Evolutionary conservation across 2,113 vertebrate species (phyloP).

Genomic region (Lucifuga dentata): DNA sequence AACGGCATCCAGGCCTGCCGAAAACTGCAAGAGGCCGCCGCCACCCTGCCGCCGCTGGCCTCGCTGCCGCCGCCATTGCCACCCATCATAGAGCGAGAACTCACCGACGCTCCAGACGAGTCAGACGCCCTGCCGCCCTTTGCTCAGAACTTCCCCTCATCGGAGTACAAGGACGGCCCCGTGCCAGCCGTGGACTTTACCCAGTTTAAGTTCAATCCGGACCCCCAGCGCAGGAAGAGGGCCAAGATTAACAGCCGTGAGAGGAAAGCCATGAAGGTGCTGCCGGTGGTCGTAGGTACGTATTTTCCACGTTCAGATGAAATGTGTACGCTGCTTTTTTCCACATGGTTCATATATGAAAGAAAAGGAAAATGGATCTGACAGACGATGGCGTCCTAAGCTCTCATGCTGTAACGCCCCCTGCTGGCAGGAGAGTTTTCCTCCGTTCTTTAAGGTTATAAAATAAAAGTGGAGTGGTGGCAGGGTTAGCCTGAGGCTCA

Average conservation of each 20-base stretch:
- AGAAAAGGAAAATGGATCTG: too few species aligned
- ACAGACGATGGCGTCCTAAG: too few species aligned
- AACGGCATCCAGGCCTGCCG: constrained; percentile 80
- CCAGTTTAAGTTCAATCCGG: constrained; percentile 73
- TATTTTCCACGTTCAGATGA: constrained; percentile 5
- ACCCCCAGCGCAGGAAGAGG: constrained; percentile 72
- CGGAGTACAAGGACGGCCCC: constrained; percentile 58
- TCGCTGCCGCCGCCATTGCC: constrained; percentile 73
- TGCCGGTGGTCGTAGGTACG: constrained; percentile 95
- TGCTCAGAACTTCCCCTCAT: constrained; percentile 31
- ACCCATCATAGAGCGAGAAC: constrained; percentile 69
- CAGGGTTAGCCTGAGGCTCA: too few species aligned
- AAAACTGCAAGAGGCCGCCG: constrained; percentile 74
- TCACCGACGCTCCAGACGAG: constrained; percentile 47
- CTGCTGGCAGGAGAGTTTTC: too few species aligned
- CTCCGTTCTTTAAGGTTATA: too few species aligned
- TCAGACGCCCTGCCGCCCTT: constrained; percentile 44
- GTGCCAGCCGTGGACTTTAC: constrained; percentile 81
- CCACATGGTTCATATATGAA: too few species aligned
- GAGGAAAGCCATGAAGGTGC: constrained; percentile 94
- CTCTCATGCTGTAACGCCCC: too few species aligned
- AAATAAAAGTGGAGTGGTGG: too few species aligned
- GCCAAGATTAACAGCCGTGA: constrained; percentile 92
- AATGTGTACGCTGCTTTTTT: too few species aligned
- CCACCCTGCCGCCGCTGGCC: constrained; percentile 72